Evolutionary conservation across 2,113 vertebrate species (phyloP), one percentile per base, ranked within the genome.

Genomic region (Cavia porcellus): DNA sequence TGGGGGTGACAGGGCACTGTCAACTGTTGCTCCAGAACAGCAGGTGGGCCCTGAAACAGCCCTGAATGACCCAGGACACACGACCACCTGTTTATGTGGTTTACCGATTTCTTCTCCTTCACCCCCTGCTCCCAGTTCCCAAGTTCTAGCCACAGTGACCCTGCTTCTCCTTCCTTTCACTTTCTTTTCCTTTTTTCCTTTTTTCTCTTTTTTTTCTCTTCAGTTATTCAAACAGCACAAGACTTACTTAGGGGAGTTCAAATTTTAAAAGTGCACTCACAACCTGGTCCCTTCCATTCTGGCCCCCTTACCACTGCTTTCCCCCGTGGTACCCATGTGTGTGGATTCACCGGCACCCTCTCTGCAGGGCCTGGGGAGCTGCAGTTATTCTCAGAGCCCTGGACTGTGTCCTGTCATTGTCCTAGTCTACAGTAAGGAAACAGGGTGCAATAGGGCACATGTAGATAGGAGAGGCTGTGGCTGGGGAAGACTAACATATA

Each of bases 301-400:
- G 13, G 42, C 13, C 25, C 6, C 64, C 2, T 1, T 61, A 64
- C 66, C 42, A 30, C 83, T 12, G 1, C 35, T 38, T n/a, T 12
- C 19, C 17, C 0, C 0, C 8, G 1, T 1, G 12, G 24, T 7
- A 47, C 55, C 86, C 30, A 1, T 0, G 1, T 35, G 1, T n/a
- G 42, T 8, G 45, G 62, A n/a, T 38, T 47, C 45, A 0, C 5
- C 32, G 50, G 35, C 0, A 0, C 35, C 77, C 24, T 59, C 32
- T 17, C 35, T 2, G 19, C 42, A 47, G 66, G 82, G 84, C 77
- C 5, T 1, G 1, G 7, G 14, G 9, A 2, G 15, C 10, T 80
- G 3, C 20, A 20, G 57, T 12, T 9, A 11, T 35, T 61, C 38
- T 66, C 25, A 35, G n/a, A 35, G 61, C 24, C 47, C 62, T 0